phyloP scores from a whole-genome alignment of 2,113 vertebrate genomes.

The Nycticebus coucang region DNA sequence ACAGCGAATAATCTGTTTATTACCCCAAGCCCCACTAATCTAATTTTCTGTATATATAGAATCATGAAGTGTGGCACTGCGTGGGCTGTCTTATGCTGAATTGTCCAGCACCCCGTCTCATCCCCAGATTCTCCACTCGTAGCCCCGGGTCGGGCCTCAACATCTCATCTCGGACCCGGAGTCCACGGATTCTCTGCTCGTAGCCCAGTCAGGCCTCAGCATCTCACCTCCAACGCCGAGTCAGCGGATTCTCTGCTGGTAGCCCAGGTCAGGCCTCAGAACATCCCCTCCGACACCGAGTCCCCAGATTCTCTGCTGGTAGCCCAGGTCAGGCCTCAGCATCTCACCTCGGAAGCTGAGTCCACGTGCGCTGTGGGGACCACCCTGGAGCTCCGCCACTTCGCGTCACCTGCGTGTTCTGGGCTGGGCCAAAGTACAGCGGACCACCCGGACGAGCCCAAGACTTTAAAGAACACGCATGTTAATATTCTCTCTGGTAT shows the following conservation, averaged over 20 bases:
- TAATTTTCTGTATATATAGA: background rate
- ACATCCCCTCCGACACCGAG: too few species aligned
- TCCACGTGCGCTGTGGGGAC: too few species aligned
- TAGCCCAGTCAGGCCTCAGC: too few species aligned
- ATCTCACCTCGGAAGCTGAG: too few species aligned
- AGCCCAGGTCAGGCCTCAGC: background rate
- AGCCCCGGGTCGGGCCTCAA: background rate
- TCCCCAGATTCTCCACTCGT: background rate
- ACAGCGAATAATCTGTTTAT: background rate
- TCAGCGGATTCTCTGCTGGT: too few species aligned
- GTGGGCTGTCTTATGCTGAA: background rate
- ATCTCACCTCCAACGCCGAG: too few species aligned
- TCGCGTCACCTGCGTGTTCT: background rate
- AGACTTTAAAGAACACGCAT: constrained; percentile 13
- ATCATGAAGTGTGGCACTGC: background rate
- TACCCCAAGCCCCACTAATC: background rate
- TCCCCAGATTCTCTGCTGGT: background rate
- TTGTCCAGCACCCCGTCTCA: background rate
- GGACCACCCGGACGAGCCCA: background rate
- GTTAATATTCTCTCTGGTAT: background rate
- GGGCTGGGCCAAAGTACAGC: background rate
- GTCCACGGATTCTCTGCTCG: too few species aligned
- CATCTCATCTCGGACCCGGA: background rate
- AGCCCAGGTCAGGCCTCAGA: too few species aligned
- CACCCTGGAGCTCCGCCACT: background rate